Base-by-base conservation (phyloP, 2,888 invertebrate genomes). In the Bugula neritina region DNA sequence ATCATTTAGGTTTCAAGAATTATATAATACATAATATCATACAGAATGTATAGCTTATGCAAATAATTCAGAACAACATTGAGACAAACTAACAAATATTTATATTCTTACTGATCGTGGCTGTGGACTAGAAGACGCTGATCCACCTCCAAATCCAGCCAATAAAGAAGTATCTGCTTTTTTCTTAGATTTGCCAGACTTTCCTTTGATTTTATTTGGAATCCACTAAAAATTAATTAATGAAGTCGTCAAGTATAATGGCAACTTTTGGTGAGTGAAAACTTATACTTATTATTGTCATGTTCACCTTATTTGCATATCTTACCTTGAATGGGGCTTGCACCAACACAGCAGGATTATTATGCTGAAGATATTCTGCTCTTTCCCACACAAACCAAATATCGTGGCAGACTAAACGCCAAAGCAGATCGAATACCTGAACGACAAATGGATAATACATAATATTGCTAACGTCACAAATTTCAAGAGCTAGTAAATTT, bases 301-400 rank as follows among this genome's bases (percentile, higher is more conserved):
- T n/a, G n/a, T n/a, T n/a, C n/a, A n/a, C n/a, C n/a, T n/a, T n/a
- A n/a, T n/a, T n/a, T n/a, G n/a, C n/a, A n/a, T n/a, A 17, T 23
- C 72, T 35, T 72, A 82, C 83, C 77, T 80, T 82, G 72, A 83
- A 82, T 3, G 80, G 80, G 17, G 81, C 80, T 73, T 80, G 79
- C 29, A 79, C 77, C 23, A 83, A 77, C 27, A 81, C 76, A 58
- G 80, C 80, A n/a, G 76, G 75, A 72, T 81, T 80, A 1, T 78
- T 77, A 35, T 80, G 81, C 72, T 82, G 81, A 17, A 83, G 77
- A 74, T 78, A 83, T 73, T 83, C 83, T 2, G 79, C 79, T 69
- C 83, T 74, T 72, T 83, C 82, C 83, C 83, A 83, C 1, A 83
- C 77, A 78, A 83, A 83, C 80, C 82, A 82, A 54, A 82, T 79